These are phyloP conservation scores for Haplochromis burtoni DNA, from an alignment of 2,113 vertebrate genomes.

Conservation along the genomic window DNA sequence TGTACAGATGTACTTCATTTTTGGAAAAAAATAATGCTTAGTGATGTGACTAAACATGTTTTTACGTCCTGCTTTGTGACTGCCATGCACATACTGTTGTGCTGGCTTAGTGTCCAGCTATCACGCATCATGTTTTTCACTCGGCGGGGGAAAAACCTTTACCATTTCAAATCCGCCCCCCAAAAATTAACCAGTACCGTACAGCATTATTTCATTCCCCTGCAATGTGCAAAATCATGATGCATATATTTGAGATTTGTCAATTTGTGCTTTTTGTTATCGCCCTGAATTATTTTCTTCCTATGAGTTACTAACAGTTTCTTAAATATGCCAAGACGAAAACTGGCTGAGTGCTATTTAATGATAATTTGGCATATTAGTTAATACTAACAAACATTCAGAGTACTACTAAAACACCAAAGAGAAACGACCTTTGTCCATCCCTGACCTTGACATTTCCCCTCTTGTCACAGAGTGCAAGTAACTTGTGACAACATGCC, in stretches of 20 bases:
- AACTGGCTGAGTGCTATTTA: not conserved
- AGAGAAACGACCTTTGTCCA: constrained; percentile 3
- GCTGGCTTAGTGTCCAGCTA: not conserved
- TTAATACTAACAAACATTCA: not conserved
- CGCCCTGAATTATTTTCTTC: not conserved
- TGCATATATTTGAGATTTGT: not conserved
- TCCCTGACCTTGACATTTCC: constrained; percentile 34
- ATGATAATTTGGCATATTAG: not conserved
- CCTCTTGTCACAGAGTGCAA: constrained; percentile 51
- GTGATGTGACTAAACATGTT: not conserved
- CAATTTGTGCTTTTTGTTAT: not conserved
- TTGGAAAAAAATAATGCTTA: not conserved
- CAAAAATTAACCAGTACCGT: not conserved
- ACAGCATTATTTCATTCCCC: not conserved
- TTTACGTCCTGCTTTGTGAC: not conserved
- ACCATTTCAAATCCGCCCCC: constrained; percentile 1
- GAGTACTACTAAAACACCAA: not conserved
- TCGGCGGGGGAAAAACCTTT: not conserved
- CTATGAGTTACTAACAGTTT: not conserved
- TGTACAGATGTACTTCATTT: not conserved
- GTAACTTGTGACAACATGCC: constrained; percentile 45
- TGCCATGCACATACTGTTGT: not conserved
- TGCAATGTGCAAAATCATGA: not conserved
- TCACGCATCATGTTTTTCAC: not conserved
- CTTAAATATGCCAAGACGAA: constrained; percentile 1